phyloP scores from a whole-genome alignment of 2,113 vertebrate genomes.

The Trachemys scripta region DNA sequence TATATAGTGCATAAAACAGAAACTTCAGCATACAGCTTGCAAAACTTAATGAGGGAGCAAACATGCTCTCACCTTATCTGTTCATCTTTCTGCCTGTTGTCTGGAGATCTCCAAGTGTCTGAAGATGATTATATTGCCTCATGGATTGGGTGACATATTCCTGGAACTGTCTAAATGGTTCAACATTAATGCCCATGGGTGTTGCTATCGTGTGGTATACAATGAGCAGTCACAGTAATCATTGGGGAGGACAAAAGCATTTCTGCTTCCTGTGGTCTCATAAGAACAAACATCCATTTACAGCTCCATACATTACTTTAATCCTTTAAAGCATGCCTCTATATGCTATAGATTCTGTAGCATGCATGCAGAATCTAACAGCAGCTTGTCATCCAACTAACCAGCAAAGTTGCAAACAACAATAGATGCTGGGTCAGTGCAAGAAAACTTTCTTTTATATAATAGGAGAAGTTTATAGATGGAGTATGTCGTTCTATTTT shows the following conservation, averaged over 20 bases:
- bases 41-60: constrained; percentile 54
- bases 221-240: not conserved
- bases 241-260: not conserved
- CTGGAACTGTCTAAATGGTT: constrained; percentile 23
- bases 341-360: not conserved
- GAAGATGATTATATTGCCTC: constrained; percentile 35
- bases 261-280: not conserved
- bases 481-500: not conserved
- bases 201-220: not conserved
- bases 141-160: not conserved
- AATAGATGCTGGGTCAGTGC: not conserved
- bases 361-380: not conserved
- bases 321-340: not conserved
- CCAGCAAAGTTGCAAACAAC: not conserved
- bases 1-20: constrained; percentile 58
- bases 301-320: not conserved
- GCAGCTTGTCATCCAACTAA: not conserved
- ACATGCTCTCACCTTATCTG: constrained; percentile 44
- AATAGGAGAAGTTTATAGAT: not conserved
- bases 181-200: not conserved
- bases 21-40: constrained; percentile 39
- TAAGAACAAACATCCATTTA: not conserved
- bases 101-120: constrained; percentile 11
- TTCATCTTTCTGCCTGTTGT: constrained; percentile 15
- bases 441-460: not conserved